These are phyloP conservation scores for Troides aeacus DNA, from an alignment of 2,888 invertebrate species.

Conservation along the genomic window DNA sequence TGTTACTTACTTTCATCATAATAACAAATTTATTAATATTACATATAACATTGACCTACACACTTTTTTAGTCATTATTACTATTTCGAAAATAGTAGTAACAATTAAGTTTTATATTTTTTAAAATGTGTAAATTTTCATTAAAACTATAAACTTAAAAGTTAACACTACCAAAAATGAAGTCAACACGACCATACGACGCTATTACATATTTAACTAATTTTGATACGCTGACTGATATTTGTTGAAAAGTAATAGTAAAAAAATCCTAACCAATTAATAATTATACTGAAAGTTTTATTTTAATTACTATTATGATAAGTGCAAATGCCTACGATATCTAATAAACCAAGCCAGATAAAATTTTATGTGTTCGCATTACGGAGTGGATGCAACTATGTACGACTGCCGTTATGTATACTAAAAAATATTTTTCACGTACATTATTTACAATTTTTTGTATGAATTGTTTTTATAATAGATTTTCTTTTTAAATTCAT, in stretches of 20 bases:
- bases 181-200: not conserved
- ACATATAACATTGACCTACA: too few relatives aligned
- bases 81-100: too few relatives aligned
- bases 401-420: not conserved
- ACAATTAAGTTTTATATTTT: not conserved
- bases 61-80: too few relatives aligned
- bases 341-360: slow-evolving; percentile 9
- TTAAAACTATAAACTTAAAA: not conserved
- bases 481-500: too few relatives aligned
- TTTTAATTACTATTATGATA: not conserved
- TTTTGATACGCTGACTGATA: not conserved
- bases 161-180: not conserved
- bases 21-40: too few relatives aligned
- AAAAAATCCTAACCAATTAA: not conserved
- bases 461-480: too few relatives aligned
- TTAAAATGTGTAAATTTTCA: not conserved
- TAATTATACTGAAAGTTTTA: not conserved
- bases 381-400: not conserved
- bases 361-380: slow-evolving; percentile 27
- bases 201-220: not conserved
- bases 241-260: not conserved
- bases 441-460: not conserved
- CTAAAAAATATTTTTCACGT: not conserved
- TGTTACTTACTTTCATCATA: too few relatives aligned
- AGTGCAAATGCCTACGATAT: slow-evolving; percentile 5